Conservation (phyloP, 2,113 vertebrate species). For the Odobenus rosmarus region DNA sequence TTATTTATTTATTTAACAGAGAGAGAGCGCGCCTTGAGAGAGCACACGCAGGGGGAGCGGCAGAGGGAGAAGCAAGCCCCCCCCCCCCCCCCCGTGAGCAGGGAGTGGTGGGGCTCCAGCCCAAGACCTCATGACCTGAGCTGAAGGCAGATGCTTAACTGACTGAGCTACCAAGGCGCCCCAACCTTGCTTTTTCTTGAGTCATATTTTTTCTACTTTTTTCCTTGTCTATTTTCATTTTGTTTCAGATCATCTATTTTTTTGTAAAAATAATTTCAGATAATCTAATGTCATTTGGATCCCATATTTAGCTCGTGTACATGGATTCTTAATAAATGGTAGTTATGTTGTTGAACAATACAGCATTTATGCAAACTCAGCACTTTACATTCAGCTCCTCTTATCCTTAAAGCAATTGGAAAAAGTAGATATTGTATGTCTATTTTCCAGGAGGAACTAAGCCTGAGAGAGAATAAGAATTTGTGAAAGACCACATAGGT, state of each 20-base stretch:
- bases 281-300: conserved; percentile 8
- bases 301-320: background rate
- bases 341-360: background rate
- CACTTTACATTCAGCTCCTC: background rate
- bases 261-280: background rate
- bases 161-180: background rate
- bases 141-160: background rate
- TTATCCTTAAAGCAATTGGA: conserved; percentile 15
- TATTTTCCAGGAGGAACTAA: conserved; percentile 13
- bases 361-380: background rate
- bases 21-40: background rate
- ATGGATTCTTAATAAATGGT: background rate
- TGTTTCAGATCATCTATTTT: conserved; percentile 11
- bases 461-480: conserved; percentile 7
- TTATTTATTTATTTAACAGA: background rate
- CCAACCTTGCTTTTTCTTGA: background rate
- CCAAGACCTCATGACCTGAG: too few species aligned
- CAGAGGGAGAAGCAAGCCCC: background rate
- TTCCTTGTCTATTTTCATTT: background rate
- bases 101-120: too few species aligned
- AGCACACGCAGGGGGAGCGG: background rate
- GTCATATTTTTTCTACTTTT: background rate
- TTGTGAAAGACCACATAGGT: background rate
- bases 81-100: too few species aligned
- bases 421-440: background rate